Evolutionary conservation across 1,140 invertebrate species (phyloP), one percentile per base, ranked within the genome.

Genomic region (Xylocopa sonorina): DNA sequence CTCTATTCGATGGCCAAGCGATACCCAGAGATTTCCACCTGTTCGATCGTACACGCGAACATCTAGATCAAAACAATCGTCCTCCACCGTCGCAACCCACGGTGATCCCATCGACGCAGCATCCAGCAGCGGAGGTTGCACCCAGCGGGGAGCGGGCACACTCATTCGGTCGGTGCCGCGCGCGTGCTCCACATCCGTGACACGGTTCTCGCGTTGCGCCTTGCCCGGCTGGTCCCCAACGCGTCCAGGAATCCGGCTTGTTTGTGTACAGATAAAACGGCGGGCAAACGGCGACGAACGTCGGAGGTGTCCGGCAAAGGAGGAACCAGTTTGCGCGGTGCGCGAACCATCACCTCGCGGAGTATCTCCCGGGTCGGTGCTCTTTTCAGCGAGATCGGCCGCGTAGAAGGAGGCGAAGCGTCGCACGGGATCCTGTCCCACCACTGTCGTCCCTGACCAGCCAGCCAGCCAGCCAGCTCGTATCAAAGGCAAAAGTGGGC

Each of bases 141-240:
- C 86, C 89, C 87, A 88, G 12, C 16, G n/a, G 88, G 88, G 62
- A 76, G 79, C 78, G n/a, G n/a, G n/a, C n/a, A n/a, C 46, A 80
- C 55, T 71, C 60, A 48, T 79, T 82, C 55, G 78, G 72, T 57
- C 84, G 79, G 84, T 87, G 78, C 72, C 80, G 85, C 88, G 85
- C 88, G 89, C 88, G 84, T 92, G 92, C 89, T 92, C 92, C 77
- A 92, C 90, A 92, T 93, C 86, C 89, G 91, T 92, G 92, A 92
- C 92, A 92, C 90, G 87, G 89, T 93, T 92, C 91, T 93, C 87
- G 87, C 87, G 86, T 75, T 87, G 81, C 86, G 82, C 79, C 83
- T 72, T 46, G 71, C 50, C 53, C 63, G n/a, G 21, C 3, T n/a
- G n/a, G n/a, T n/a, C n/a, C 14, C 48, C 34, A 24, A 29, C 63